Evolutionary conservation across 2,797 vertebrate genomes (phyloP), one percentile per base, ranked within the genome.

Genomic region (Parambassis ranga): DNA sequence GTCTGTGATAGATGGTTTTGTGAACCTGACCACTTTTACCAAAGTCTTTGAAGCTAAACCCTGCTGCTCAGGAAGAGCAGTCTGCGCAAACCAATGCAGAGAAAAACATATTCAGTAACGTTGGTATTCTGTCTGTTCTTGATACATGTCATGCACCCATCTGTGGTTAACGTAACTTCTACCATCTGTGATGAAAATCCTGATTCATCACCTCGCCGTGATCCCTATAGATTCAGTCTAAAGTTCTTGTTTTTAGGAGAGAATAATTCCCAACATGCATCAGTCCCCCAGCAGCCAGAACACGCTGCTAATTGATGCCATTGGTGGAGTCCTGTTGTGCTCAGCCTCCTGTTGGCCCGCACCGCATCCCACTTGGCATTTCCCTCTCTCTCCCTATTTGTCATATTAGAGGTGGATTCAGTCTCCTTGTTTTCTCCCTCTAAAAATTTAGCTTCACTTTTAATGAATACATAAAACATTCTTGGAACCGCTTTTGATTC

Each of bases 401-500:
- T 80, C 71, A 70, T 36, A 52, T 64, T 38, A 48, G 44, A 48
- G 39, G 53, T 47, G 66, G 56, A 65, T 44, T 76, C 52, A 51
- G 36, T 35, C 38, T 39, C 36, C 75, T 71, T 77, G 63, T 65
- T 75, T 77, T 60, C 58, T 42, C 69, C 42, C 46, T 47, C 27
- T 67, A 44, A 64, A 75, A 66, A 30, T 42, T 33, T 50, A 2
- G 33, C 48, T 36, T 51, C 18, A 19, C n/a, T 59, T 86, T 69
- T 83, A 84, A 83, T 77, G 75, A 87, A 73, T 63, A 20, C 75
- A 77, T 81, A 79, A 82, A 85, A 77, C 83, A 78, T 60, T 58
- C 66, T 79, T 79, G 78, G 77, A 84, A 53, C 31, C 36, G 52
- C n/a, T 46, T 84, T 60, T 32, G 51, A 31, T 50, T 73, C 79